Base-by-base conservation (phyloP, 2,113 vertebrate species). In the Mustelus asterias region DNA sequence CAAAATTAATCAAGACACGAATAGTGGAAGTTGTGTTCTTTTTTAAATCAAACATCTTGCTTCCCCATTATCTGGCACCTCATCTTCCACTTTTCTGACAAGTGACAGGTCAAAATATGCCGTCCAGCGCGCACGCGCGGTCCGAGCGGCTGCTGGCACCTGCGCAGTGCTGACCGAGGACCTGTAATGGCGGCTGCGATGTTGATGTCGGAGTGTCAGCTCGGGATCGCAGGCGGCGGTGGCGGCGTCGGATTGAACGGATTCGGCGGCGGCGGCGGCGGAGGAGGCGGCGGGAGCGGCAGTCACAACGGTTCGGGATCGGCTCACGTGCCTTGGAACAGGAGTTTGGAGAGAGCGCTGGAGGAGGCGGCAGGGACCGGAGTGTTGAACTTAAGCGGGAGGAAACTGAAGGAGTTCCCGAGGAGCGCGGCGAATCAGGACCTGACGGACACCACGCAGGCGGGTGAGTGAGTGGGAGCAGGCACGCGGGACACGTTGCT, bases 401-500 rank as follows among this genome's bases (percentile, higher is more conserved):
- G 99, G 98, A 99, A 99, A 96, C 98, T 99, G 97, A 98, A 99
- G 97, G 99, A 99, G 97, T 99, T 99, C 96, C 99, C 99, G 97
- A 98, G 98, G 97, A 98, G 98, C 97, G 98, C 99, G 96, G 98
- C 97, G 96, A 98, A 97, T 97, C 99, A 99, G 98, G 99, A 99
- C 97, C 98, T 99, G 85, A 98, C 98, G 96, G 99, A 99, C 98
- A 99, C 98, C 96, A 99, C 98, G 86, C 98, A 98, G 96, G 98
- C 99, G 96, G 99, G 99, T 99, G 96, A 98, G 99, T 96, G 33
- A 80, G 99, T 96, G 33, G 76, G 88, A 0, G 24, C 88, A 18
- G 29, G 70, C 70, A 67, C 18, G 83, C 33, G 24, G n/a, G 18
- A 63, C 54, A 3, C 1, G 14, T 10, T 96, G 6, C 96, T 63